Base-by-base conservation (phyloP, 2,888 invertebrate genomes). In the Dynastes tityus region DNA sequence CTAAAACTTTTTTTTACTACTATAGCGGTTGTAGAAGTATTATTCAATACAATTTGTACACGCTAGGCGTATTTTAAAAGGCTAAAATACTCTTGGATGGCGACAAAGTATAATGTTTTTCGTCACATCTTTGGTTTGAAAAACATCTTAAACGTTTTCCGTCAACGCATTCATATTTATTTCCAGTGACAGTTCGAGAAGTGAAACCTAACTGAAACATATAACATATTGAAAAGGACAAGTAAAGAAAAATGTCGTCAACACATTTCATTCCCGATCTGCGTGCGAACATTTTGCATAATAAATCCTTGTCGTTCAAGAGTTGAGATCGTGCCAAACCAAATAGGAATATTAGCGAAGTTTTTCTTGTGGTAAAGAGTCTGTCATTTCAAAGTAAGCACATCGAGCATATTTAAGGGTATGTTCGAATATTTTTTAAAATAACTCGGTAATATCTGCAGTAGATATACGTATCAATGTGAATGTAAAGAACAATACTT, bases 401-500 rank as follows among this genome's bases (percentile, higher is more conserved):
- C 49, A 68, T 51, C 49, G 49, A 68, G 27, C 49, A 11, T 13
- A 11, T 68, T 51, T 51, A 22, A 11, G 11, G 9, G 27, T 13
- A 32, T 37, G 13, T n/a, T 29, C 29, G 37, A 45, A 11, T 45
- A 45, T 45, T 40, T 9, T 40, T 45, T 0, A 45, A 45, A 45
- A 45, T 11, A 45, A 45, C 2, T 45, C 11, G 11, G 8, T 45
- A 45, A 45, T 45, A 45, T 1, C 8, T 8, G 2, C 1, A 45
- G 45, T 11, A 45, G 1, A 29, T 61, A 61, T n/a, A n/a, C 51
- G 53, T 9, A 13, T n/a, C 11, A 16, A 53, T 16, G n/a, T 22
- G 22, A 16, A 27, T 63, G 63, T 27, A 6, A 27, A 29, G 29
- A 27, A 11, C 2, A 61, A 75, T 91, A 95, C 97, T 96, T 91